These are phyloP conservation scores for Pipistrellus pygmaeus DNA, from an alignment of 2,797 vertebrate genomes.

Conservation along the genomic window DNA sequence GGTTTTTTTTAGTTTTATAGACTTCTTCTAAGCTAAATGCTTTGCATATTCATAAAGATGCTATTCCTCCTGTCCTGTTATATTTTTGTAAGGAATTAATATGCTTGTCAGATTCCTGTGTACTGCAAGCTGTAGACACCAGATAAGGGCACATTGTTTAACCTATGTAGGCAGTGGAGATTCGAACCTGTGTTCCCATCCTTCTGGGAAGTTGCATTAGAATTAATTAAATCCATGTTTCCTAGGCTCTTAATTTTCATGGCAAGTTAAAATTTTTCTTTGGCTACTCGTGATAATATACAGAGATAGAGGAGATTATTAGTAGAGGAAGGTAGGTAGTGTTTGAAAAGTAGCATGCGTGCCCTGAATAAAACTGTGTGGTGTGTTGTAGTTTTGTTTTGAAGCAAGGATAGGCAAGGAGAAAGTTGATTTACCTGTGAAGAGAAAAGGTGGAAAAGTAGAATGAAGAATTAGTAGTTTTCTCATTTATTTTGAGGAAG, in stretches of 20 bases:
- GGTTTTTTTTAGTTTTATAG: background rate
- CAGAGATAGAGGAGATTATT: constrained; percentile 15
- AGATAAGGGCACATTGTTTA: constrained; percentile 74
- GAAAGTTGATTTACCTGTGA: background rate
- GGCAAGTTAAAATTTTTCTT: background rate
- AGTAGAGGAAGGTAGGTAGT: background rate
- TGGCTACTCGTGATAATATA: constrained; percentile 49
- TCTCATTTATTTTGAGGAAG: constrained; percentile 20
- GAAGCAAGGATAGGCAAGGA: background rate
- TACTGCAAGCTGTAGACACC: constrained; percentile 59
- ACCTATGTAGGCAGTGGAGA: constrained; percentile 52
- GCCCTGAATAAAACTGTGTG: background rate
- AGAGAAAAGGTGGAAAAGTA: background rate
- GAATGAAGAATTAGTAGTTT: constrained; percentile 28
- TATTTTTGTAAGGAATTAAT: constrained; percentile 70
- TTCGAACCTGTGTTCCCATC: constrained; percentile 41
- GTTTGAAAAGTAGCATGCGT: constrained; percentile 2
- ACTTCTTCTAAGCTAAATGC: background rate
- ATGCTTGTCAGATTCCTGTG: constrained; percentile 70
- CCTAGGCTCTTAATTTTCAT: constrained; percentile 36
- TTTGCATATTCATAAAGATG: constrained; percentile 54
- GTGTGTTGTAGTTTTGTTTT: background rate
- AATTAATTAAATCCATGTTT: constrained; percentile 70
- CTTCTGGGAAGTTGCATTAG: constrained; percentile 53
- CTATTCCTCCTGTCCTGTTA: constrained; percentile 50